phyloP scores from a whole-genome alignment of 2,113 vertebrate species.

The Elaphurus davidianus region DNA sequence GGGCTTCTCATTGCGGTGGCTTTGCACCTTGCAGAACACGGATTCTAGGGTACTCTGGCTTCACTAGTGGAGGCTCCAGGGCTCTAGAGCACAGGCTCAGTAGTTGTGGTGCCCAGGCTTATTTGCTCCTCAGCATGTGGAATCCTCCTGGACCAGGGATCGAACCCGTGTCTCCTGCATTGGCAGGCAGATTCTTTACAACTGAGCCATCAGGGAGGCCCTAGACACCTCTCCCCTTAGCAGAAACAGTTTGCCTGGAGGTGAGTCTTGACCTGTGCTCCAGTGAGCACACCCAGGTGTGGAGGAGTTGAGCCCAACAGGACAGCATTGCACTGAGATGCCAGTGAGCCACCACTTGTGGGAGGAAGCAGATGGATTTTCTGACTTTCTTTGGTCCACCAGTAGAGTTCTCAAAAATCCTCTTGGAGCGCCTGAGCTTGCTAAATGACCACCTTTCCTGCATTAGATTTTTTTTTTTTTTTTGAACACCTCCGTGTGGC shows the following conservation, averaged over 20 bases:
- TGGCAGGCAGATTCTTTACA: neutral
- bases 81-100: neutral
- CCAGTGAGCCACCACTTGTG: neutral
- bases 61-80: neutral
- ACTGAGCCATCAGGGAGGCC: neutral
- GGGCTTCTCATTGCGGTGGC: neutral
- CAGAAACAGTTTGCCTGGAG: neutral
- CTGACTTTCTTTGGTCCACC: neutral
- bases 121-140: neutral
- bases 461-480: neutral
- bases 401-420: neutral
- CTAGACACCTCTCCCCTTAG: neutral
- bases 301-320: neutral
- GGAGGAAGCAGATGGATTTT: neutral
- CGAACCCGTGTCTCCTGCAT: neutral
- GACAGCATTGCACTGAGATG: no score
- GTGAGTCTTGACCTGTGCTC: neutral
- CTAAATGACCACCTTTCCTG: neutral
- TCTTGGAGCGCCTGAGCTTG: neutral
- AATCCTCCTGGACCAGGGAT: neutral
- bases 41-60: neutral
- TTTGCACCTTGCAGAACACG: neutral
- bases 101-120: rapidly evolving
- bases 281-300: neutral
- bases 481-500: neutral